These are phyloP conservation scores for Zootoca vivipara DNA, from an alignment of 2,113 vertebrate species.

Conservation along the genomic window DNA sequence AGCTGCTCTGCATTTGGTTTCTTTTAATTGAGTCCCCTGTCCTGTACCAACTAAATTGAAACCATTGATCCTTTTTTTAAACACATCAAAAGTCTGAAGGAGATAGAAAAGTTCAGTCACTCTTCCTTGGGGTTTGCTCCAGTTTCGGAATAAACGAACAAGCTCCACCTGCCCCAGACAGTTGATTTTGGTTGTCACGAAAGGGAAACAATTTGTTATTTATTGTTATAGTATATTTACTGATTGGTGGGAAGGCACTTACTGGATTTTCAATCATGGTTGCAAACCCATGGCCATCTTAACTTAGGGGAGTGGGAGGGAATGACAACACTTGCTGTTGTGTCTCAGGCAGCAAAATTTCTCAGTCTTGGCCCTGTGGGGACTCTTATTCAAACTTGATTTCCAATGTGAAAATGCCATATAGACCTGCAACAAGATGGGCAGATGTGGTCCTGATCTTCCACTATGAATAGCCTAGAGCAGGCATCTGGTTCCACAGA, in stretches of 20 bases:
- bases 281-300: not conserved
- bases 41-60: slow-evolving; percentile 5
- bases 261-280: not conserved
- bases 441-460: not conserved
- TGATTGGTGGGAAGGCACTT: too few relatives aligned
- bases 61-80: not conserved
- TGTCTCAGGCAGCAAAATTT: too few relatives aligned
- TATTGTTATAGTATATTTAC: too few relatives aligned
- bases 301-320: not conserved
- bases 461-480: not conserved
- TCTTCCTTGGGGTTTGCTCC: not conserved
- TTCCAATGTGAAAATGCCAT: not conserved
- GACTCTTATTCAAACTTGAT: too few relatives aligned
- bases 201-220: not conserved
- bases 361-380: too few relatives aligned
- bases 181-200: not conserved
- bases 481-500: too few relatives aligned
- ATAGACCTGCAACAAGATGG: not conserved
- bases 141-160: not conserved
- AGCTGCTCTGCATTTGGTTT: not conserved
- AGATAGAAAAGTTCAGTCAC: not conserved
- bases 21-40: not conserved
- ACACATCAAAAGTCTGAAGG: accelerated
- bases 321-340: not conserved
- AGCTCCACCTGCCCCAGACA: not conserved